Conservation (phyloP, 1,140 invertebrate species). For the Formica selysi region DNA sequence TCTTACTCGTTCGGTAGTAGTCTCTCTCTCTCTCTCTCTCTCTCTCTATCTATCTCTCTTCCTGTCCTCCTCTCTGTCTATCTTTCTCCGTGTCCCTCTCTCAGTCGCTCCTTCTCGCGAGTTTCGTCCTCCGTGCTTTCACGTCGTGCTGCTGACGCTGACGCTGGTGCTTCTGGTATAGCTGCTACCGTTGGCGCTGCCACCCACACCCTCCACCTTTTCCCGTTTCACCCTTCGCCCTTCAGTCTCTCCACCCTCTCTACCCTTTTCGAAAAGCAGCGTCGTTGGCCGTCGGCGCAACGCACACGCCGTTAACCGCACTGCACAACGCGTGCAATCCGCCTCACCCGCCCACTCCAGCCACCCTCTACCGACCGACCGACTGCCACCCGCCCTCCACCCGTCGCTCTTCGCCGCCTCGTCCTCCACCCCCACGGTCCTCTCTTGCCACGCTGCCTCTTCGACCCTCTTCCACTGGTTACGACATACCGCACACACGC, state of each 20-base stretch:
- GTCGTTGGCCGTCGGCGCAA: slow-evolving; percentile 83
- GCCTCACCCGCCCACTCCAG: slow-evolving; percentile 63
- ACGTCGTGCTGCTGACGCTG: slow-evolving; percentile 76
- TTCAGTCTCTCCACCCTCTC: slow-evolving; percentile 55
- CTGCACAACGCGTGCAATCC: slow-evolving; percentile 83
- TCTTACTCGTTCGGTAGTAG: slow-evolving; percentile 52
- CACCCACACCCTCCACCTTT: slow-evolving; percentile 37
- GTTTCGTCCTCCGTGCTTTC: slow-evolving; percentile 73
- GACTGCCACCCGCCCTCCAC: slow-evolving; percentile 53
- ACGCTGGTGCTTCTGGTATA: slow-evolving; percentile 72
- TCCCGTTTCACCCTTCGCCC: slow-evolving; percentile 24
- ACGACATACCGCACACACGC: slow-evolving; percentile 66
- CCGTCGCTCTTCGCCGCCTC: slow-evolving; percentile 61
- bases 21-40: slow-evolving; percentile 53
- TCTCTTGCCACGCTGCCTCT: slow-evolving; percentile 68
- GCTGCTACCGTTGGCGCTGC: slow-evolving; percentile 68
- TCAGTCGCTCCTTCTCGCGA: slow-evolving; percentile 63
- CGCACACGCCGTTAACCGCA: slow-evolving; percentile 84
- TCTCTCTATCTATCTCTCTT: slow-evolving; percentile 68
- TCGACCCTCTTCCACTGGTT: slow-evolving; percentile 74
- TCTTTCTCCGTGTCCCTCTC: slow-evolving; percentile 57
- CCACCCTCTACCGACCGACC: slow-evolving; percentile 47
- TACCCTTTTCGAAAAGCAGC: slow-evolving; percentile 79
- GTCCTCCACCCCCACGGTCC: slow-evolving; percentile 70
- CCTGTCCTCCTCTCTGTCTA: slow-evolving; percentile 20